Conservation (phyloP, 2,888 invertebrate genomes). For the Callyntrura guangdongensis region DNA sequence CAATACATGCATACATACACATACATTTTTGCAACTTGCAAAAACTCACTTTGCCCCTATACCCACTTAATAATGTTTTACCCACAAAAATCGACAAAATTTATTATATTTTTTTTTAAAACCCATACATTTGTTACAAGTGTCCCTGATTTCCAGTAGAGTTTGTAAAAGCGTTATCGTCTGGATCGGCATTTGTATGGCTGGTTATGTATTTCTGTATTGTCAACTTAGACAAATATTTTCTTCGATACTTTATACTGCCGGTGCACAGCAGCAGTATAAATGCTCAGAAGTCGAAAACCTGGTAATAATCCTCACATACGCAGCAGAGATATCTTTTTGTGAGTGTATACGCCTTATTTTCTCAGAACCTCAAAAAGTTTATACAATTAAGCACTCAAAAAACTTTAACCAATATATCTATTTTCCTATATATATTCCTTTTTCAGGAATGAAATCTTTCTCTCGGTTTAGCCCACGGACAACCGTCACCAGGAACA, state of each 20-base stretch:
- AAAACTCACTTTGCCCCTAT: slow-evolving; percentile 34
- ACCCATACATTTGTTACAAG: slow-evolving; percentile 73
- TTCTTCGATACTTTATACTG: background rate
- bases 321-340: background rate
- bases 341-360: background rate
- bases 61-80: background rate
- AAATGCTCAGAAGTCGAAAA: slow-evolving; percentile 1
- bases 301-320: background rate
- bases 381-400: slow-evolving; percentile 51
- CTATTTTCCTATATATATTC: background rate
- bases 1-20: background rate
- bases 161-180: slow-evolving; percentile 73
- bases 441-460: slow-evolving; percentile 11
- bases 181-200: slow-evolving; percentile 77
- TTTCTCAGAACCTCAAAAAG: slow-evolving; percentile 24
- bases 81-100: background rate
- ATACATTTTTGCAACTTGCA: slow-evolving; percentile 47
- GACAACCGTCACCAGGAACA: slow-evolving; percentile 52
- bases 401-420: slow-evolving; percentile 48
- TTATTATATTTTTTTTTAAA: slow-evolving; percentile 14
- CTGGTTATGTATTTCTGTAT: slow-evolving; percentile 56
- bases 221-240: slow-evolving; percentile 58
- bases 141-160: slow-evolving; percentile 70
- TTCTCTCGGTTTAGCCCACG: slow-evolving; percentile 11
- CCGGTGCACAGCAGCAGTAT: background rate